Evolutionary conservation across 2,113 vertebrate genomes (phyloP).

Genomic region (Clupea harengus): DNA sequence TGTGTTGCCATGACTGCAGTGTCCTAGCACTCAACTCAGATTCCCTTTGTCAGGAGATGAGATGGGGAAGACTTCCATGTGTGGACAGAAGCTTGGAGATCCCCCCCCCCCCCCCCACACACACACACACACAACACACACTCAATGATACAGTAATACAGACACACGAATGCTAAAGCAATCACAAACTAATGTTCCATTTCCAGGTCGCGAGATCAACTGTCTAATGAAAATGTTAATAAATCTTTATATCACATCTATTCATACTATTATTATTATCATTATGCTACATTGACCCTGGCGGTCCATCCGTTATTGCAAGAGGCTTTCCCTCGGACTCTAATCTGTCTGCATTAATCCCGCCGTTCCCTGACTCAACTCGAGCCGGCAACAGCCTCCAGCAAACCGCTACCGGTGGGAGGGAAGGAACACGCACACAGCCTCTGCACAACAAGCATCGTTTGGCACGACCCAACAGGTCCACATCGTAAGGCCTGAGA

Average conservation of each 20-base stretch:
- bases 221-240: background rate
- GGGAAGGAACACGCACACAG: background rate
- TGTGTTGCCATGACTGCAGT: constrained; percentile 50
- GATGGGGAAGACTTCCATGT: constrained; percentile 33
- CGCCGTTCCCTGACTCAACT: constrained; percentile 30
- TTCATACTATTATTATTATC: background rate
- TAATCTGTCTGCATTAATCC: constrained; percentile 53
- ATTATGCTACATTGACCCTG: background rate
- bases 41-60: constrained; percentile 31
- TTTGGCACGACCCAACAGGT: constrained; percentile 17
- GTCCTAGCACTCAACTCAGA: constrained; percentile 38
- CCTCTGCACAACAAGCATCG: background rate
- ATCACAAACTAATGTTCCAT: background rate
- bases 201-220: background rate
- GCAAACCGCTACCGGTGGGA: constrained; percentile 11
- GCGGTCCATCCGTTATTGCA: constrained; percentile 4
- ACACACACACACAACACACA: background rate
- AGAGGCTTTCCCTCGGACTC: constrained; percentile 13
- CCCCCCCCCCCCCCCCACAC: background rate
- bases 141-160: background rate
- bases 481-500: background rate
- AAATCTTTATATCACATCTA: background rate
- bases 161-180: background rate
- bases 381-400: constrained; percentile 22
- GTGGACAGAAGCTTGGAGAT: constrained; percentile 24